Evolutionary conservation across 2,888 invertebrate species (phyloP), one percentile per base, ranked within the genome.

Genomic region (Neelides folsomi): DNA sequence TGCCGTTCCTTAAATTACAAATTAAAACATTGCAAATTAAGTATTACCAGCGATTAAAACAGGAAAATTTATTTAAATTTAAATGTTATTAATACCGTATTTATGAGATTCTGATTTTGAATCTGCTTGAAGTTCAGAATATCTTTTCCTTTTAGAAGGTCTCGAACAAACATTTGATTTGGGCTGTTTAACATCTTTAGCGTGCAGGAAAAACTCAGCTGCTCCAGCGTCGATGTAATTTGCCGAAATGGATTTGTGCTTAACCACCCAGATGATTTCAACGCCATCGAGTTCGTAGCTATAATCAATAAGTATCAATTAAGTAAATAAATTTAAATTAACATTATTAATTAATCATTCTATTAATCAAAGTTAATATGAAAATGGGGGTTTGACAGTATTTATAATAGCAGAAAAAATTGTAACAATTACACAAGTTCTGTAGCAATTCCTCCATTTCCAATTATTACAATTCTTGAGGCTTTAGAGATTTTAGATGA

Each of bases 371-470:
- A n/a, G n/a, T n/a, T n/a, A n/a, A n/a, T n/a, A n/a, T n/a, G n/a
- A n/a, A n/a, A n/a, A n/a, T n/a, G n/a, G n/a, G n/a, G n/a, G n/a
- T n/a, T n/a, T n/a, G n/a, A n/a, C n/a, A n/a, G n/a, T n/a, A n/a
- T n/a, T n/a, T 27, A 27, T 8, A 39, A 39, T 13, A n/a, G 8
- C 3, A n/a, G 36, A n/a, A 37, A 10, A 9, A 49, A 45, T 37
- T 49, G 9, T 13, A 19, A 5, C 4, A 65, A 68, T 66, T 67
- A 82, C 50, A 89, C 86, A 62, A 98, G 75, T 75, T 98, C 98
- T 39, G 93, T 94, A 40, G 98, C 98, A 67, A 98, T 98, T 12
- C 98, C 98, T 35, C 98, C 98, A 76, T 98, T 98, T 8, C 98
- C 98, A 47, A 97, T 79, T 42, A 98, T 76, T 0, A 87, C 71